A percentile compares a stretch with the other conserved stretches of the same genome.
Conservation (phyloP, 1,140 invertebrate species). For the Leptinotarsa texana region DNA sequence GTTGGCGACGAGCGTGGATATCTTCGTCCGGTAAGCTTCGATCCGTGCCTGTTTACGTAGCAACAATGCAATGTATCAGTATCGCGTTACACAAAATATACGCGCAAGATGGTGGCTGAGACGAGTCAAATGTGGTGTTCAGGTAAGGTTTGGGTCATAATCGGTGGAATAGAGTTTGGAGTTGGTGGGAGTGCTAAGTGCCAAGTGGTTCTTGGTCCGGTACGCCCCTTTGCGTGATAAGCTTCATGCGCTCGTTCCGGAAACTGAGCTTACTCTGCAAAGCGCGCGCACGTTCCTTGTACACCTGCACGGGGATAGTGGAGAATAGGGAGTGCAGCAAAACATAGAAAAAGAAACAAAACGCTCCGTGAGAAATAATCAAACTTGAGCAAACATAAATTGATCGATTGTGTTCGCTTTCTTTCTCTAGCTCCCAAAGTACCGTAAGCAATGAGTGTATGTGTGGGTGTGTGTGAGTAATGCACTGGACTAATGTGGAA, state of each 20-base stretch:
- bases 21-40: constrained; percentile 67
- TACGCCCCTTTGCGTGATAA: constrained; percentile 80
- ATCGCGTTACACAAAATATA: constrained; percentile 40
- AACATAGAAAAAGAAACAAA: constrained; percentile 60
- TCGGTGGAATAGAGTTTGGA: constrained; percentile 27
- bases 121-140: constrained; percentile 33
- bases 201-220: constrained; percentile 75
- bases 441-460: constrained; percentile 9
- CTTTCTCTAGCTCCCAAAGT: constrained; percentile 38
- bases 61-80: constrained; percentile 53
- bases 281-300: constrained; percentile 80
- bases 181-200: constrained; percentile 56
- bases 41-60: constrained; percentile 73
- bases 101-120: constrained; percentile 51
- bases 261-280: constrained; percentile 87
- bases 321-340: constrained; percentile 62
- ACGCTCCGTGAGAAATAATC: constrained; percentile 50
- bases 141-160: constrained; percentile 28
- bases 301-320: constrained; percentile 65
- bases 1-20: constrained; percentile 68
- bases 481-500: constrained; percentile 25
- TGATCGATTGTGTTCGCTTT: constrained; percentile 47
- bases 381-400: constrained; percentile 43
- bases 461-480: constrained; percentile 21
- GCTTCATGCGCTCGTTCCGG: constrained; percentile 83